phyloP scores from a whole-genome alignment of 2,888 invertebrate genomes.

The Rugalucina vietnamica region DNA sequence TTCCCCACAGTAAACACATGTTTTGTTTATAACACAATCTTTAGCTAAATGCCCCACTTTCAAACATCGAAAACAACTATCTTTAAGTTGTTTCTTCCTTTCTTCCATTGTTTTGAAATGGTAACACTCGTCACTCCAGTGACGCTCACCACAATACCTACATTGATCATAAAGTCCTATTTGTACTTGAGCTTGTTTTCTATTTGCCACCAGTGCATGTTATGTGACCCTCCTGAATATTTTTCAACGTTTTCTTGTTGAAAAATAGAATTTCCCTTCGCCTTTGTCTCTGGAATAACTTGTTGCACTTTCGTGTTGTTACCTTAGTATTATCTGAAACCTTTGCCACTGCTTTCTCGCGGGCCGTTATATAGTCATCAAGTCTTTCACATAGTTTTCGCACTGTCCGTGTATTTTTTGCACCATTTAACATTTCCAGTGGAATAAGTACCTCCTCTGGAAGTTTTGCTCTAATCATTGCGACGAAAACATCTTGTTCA shows the following conservation, averaged over 20 bases:
- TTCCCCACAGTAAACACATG: not conserved
- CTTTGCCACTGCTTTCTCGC: not conserved
- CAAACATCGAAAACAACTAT: not conserved
- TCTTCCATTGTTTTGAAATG: not conserved
- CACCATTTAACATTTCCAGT: not conserved
- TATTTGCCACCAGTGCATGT: not conserved
- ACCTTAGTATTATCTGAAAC: not conserved
- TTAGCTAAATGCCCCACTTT: not conserved
- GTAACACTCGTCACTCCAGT: constrained; percentile 5
- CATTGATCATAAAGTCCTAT: not conserved
- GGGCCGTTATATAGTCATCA: not conserved
- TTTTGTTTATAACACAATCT: not conserved
- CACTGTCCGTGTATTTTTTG: not conserved
- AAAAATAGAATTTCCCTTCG: not conserved
- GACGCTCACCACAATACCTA: not conserved
- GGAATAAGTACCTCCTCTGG: not conserved
- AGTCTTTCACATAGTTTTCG: not conserved
- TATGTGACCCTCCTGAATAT: not conserved
- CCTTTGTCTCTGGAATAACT: too few species aligned
- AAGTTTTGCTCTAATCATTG: not conserved
- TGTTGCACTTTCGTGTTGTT: not conserved
- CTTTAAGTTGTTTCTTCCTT: constrained; percentile 6
- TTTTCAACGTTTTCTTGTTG: not conserved
- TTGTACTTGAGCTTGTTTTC: not conserved
- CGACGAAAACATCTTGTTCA: constrained; percentile 18